Conservation (phyloP, 2,113 vertebrate species). For the Oenanthe melanoleuca region DNA sequence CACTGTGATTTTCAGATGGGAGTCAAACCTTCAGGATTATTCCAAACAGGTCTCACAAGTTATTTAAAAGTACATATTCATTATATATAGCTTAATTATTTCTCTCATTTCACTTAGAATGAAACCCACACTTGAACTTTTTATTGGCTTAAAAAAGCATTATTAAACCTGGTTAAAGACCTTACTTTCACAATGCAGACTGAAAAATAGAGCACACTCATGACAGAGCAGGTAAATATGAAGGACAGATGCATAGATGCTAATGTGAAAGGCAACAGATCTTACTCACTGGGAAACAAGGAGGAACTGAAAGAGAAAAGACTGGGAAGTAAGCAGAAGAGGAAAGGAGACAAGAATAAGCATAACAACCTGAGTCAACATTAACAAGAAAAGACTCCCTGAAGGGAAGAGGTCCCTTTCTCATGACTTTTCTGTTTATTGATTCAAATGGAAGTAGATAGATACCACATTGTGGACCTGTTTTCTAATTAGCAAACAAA, state of each 20-base stretch:
- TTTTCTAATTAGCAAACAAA: constrained; percentile 63
- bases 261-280: background rate
- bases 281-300: background rate
- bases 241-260: background rate
- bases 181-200: background rate
- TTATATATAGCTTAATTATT: constrained; percentile 8
- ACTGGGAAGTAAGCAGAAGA: constrained; percentile 44
- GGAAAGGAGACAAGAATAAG: constrained; percentile 59
- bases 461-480: constrained; percentile 38
- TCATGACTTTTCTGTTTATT: constrained; percentile 74
- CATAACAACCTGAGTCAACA: constrained; percentile 69
- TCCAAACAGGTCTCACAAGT: background rate
- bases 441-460: constrained; percentile 64
- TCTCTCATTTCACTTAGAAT: background rate
- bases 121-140: background rate
- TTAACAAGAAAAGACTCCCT: constrained; percentile 66
- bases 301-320: constrained; percentile 58
- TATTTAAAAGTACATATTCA: background rate
- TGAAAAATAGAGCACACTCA: background rate
- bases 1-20: background rate
- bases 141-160: constrained; percentile 7
- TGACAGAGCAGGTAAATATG: background rate
- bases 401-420: constrained; percentile 69
- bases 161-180: background rate
- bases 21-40: background rate